Evolutionary conservation across 1,140 invertebrate genomes (phyloP), one percentile per base, ranked within the genome.

Genomic region (Penaeus indicus): DNA sequence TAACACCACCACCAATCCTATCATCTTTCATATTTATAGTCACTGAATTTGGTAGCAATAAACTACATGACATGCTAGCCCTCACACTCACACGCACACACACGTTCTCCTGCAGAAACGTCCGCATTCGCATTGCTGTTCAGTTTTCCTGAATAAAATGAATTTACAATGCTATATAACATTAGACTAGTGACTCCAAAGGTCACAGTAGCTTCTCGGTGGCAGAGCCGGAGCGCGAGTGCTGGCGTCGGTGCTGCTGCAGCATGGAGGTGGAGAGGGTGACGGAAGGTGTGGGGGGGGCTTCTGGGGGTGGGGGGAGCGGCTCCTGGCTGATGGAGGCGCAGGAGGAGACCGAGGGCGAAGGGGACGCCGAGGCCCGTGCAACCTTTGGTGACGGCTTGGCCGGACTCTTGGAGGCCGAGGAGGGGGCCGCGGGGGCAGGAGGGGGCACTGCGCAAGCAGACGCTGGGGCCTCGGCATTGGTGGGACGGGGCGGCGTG

Each of bases 171-270:
- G 47, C 47, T 47, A 47, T 47, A 47, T 47, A 47, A 47, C 47
- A 38, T 84, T 83, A 88, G 67, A 88, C 86, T 88, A 88, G 77
- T 13, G 86, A 88, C 86, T 88, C 86, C 80, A 88, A 25, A 64
- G 86, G 86, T 88, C 86, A 88, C 86, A 88, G 86, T n/a, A 88
- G 54, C 32, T 88, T 88, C 32, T 88, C 86, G 22, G 86, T 84
- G 42, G 86, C 67, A 47, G 86, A 84, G 81, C 80, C 75, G 54
- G 86, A 88, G 64, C 82, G 80, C 25, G 81, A 67, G 60, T 88
- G 86, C 19, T 83, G 86, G 67, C 82, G 86, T 63, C 72, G 86
- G 81, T 78, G 69, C 25, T 83, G 86, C 42, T 88, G 80, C n/a
- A 78, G 85, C 69, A 86, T n/a, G 61, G 85, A 67, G n/a, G 86